Evolutionary conservation across 2,797 vertebrate species (phyloP).

Genomic region (Pseudomugil gertrudae): DNA sequence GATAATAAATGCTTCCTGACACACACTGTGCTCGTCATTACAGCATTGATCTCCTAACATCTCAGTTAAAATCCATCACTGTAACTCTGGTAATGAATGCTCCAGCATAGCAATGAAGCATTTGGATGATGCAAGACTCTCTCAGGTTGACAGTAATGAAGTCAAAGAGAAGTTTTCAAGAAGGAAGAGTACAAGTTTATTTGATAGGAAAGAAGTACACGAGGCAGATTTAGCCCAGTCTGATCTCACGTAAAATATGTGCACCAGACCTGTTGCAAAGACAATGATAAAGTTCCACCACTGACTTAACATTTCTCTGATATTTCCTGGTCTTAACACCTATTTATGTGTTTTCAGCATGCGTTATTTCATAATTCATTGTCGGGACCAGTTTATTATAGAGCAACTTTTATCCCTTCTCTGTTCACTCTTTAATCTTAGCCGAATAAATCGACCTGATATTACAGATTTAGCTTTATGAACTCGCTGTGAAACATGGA

Average conservation of each 20-base stretch:
- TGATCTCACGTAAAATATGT: too few species aligned
- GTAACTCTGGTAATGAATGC: constrained; percentile 62
- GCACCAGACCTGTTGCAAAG: too few species aligned
- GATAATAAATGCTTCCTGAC: constrained; percentile 72
- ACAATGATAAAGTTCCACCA: too few species aligned
- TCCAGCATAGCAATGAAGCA: constrained; percentile 56
- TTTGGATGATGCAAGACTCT: constrained; percentile 51
- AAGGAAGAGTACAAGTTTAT: constrained; percentile 51
- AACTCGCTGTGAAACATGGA: constrained; percentile 23
- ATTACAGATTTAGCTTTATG: too few species aligned
- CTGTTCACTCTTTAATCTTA: too few species aligned
- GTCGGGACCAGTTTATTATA: too few species aligned
- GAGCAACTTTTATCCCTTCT: too few species aligned
- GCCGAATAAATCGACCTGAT: too few species aligned
- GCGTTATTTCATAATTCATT: too few species aligned
- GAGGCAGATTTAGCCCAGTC: constrained; percentile 33
- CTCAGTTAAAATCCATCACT: constrained; percentile 66
- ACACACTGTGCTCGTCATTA: constrained; percentile 67
- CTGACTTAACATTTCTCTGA: too few species aligned
- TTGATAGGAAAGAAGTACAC: constrained; percentile 20
- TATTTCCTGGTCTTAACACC: too few species aligned
- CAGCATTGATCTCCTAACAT: constrained; percentile 65
- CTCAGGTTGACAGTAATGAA: constrained; percentile 58
- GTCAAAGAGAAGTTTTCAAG: constrained; percentile 61
- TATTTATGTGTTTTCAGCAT: too few species aligned